phyloP scores from a whole-genome alignment of 2,797 vertebrate species.

The Fratercula arctica region DNA sequence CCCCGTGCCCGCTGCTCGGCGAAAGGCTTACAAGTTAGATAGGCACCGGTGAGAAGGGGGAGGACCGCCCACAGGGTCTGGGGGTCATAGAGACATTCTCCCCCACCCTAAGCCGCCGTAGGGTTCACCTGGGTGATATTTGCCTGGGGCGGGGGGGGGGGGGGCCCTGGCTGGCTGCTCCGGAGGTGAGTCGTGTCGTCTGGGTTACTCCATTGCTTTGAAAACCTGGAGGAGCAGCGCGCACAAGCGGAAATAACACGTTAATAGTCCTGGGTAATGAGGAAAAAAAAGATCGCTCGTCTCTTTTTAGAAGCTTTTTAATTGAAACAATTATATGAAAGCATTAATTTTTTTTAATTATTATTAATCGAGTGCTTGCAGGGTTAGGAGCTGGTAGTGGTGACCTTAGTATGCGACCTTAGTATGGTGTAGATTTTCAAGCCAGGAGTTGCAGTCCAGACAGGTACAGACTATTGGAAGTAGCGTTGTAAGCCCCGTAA shows the following conservation, averaged over 20 bases:
- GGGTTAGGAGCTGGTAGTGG: not conserved
- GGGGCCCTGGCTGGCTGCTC: not conserved
- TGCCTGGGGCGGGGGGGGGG: not conserved
- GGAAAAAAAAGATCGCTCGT: not conserved
- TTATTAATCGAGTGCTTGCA: not conserved
- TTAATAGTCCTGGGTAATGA: not conserved
- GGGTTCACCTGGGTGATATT: not conserved
- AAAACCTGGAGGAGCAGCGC: not conserved
- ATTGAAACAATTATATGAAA: not conserved
- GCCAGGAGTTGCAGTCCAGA: not conserved
- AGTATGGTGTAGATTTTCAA: not conserved
- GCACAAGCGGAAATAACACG: not conserved
- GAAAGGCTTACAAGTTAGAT: not conserved
- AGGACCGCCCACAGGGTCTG: not conserved
- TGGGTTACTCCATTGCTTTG: not conserved
- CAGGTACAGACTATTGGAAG: not conserved
- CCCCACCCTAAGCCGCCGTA: not conserved
- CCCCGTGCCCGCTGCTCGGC: too few relatives aligned
- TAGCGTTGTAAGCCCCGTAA: not conserved
- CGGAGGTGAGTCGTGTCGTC: not conserved
- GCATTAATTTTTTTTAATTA: rapidly evolving
- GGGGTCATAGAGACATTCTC: rapidly evolving
- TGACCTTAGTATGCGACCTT: not conserved
- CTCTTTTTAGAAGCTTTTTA: not conserved
- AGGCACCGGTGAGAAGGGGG: not conserved